Conservation (phyloP, 2,888 invertebrate species). For the Xestia sexstrigata region DNA sequence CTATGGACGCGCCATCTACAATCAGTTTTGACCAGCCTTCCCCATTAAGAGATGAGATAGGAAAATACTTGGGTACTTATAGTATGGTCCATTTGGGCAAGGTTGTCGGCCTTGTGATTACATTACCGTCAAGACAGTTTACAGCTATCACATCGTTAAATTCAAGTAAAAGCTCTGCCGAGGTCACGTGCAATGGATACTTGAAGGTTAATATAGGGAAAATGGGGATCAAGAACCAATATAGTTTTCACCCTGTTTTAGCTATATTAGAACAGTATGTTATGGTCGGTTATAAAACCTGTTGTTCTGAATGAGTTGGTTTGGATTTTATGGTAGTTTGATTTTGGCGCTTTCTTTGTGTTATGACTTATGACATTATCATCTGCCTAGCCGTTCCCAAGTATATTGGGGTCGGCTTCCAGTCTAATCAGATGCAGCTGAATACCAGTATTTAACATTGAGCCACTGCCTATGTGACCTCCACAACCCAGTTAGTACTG, state of each 20-base stretch:
- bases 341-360: background rate
- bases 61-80: background rate
- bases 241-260: slow-evolving; percentile 28
- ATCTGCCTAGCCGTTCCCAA: background rate
- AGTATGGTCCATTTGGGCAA: slow-evolving; percentile 9
- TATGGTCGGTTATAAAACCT: slow-evolving; percentile 33
- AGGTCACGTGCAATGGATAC: slow-evolving; percentile 45
- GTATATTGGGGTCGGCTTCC: background rate
- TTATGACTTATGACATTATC: background rate
- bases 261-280: slow-evolving; percentile 1
- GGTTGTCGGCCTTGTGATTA: slow-evolving; percentile 35
- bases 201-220: slow-evolving; percentile 41
- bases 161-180: slow-evolving; percentile 42
- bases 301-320: slow-evolving; percentile 16
- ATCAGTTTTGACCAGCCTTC: too few relatives aligned
- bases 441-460: too few relatives aligned
- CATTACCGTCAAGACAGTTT: slow-evolving; percentile 57
- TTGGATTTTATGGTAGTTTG: slow-evolving; percentile 3
- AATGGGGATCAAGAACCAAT: slow-evolving; percentile 30
- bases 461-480: too few relatives aligned
- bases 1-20: too few relatives aligned
- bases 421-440: background rate
- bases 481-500: background rate
- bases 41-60: slow-evolving; percentile 17
- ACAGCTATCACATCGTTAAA: slow-evolving; percentile 60